A percentile compares a stretch with the other conserved stretches of the same genome.
Conservation (phyloP, 2,113 vertebrate species). For the Oreotragus oreotragus region DNA sequence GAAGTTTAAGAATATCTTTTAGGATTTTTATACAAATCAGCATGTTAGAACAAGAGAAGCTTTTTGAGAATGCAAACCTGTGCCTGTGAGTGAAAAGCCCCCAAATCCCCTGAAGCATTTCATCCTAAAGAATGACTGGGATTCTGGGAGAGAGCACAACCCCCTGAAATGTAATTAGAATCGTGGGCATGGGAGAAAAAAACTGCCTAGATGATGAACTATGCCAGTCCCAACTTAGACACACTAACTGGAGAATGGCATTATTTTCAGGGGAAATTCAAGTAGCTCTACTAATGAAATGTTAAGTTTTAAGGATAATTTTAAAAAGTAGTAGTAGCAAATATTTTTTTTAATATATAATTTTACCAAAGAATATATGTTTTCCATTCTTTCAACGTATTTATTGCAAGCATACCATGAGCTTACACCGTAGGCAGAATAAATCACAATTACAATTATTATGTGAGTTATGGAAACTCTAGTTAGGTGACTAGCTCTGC, state of each 20-base stretch:
- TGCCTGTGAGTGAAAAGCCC: neutral
- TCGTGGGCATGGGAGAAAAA: conserved; percentile 21
- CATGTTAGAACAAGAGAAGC: neutral
- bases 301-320: neutral
- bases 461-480: neutral
- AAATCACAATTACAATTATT: neutral
- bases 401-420: neutral
- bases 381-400: neutral
- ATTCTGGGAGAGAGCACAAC: conserved; percentile 30
- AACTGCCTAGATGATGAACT: neutral
- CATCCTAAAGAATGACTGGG: neutral
- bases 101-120: neutral
- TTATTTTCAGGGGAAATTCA: neutral
- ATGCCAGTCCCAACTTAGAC: neutral
- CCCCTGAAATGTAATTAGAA: conserved; percentile 38
- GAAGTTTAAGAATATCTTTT: neutral
- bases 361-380: neutral
- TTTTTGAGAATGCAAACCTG: neutral
- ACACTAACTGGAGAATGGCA: neutral
- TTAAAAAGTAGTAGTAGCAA: neutral
- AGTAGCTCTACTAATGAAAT: neutral
- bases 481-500: neutral
- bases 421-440: neutral
- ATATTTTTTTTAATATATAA: neutral
- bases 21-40: neutral